phyloP scores from a whole-genome alignment of 2,113 vertebrate species.

The Panthera tigris region DNA sequence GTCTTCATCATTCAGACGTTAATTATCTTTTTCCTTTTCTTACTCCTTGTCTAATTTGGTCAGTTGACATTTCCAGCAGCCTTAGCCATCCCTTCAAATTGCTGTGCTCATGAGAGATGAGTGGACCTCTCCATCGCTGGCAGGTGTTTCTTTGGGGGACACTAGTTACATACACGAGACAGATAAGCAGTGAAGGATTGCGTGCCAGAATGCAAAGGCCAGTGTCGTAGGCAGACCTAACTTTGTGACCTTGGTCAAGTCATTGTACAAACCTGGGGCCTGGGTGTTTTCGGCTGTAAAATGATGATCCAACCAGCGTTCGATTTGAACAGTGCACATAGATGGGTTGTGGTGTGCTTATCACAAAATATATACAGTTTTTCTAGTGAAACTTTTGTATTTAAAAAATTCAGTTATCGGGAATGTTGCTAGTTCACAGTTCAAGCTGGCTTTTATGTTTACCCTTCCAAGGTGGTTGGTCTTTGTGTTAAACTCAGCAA shows the following conservation, averaged over 20 bases:
- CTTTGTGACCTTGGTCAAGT: neutral
- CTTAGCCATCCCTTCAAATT: neutral
- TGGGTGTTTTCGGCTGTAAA: neutral
- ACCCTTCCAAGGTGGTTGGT: neutral
- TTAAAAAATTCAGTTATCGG: neutral
- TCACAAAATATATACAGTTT: neutral
- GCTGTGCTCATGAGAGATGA: neutral
- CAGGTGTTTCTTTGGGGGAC: neutral
- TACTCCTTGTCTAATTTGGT: neutral
- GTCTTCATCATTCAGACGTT: neutral
- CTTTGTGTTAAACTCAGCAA: neutral
- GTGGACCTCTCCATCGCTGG: fast-evolving
- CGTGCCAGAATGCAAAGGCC: neutral
- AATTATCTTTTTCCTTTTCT: neutral
- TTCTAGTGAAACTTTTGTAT: neutral
- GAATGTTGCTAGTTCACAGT: neutral
- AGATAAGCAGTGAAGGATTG: neutral
- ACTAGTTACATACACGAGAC: neutral
- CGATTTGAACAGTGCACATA: neutral
- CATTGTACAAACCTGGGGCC: neutral
- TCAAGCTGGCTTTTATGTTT: neutral
- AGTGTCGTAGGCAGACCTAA: neutral
- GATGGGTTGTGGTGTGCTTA: neutral
- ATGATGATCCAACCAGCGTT: neutral
- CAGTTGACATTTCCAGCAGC: neutral